Percentiles rank a stretch among this genome's conserved stretches.
phyloP scores from a whole-genome alignment of 1,140 invertebrate genomes.

The Apis cerana region DNA sequence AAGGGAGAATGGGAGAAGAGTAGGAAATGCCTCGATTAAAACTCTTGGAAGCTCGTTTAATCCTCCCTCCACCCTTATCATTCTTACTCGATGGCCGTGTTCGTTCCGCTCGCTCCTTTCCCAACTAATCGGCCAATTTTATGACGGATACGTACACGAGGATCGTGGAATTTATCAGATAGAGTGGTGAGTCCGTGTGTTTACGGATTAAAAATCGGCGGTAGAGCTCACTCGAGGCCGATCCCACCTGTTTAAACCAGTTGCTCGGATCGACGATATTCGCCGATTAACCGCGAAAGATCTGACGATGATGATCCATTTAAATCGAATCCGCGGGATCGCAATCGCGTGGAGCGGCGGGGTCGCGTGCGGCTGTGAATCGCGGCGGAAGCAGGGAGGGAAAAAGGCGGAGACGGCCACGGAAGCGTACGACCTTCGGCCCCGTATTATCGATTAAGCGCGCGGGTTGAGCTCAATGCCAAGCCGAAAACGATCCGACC shows the following conservation, averaged over 20 bases:
- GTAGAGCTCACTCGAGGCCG: too few species aligned
- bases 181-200: too few species aligned
- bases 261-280: too few species aligned
- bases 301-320: not conserved
- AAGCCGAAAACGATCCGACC: conserved; percentile 39
- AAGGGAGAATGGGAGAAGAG: not conserved
- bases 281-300: not conserved
- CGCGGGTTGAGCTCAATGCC: conserved; percentile 59
- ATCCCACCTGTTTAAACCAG: too few species aligned
- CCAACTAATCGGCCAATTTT: not conserved
- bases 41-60: conserved; percentile 50
- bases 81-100: not conserved
- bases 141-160: not conserved
- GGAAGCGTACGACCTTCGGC: conserved; percentile 61
- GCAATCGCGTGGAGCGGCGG: conserved; percentile 30
- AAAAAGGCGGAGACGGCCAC: conserved; percentile 59
- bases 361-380: conserved; percentile 32
- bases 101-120: not conserved
- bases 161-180: too few species aligned
- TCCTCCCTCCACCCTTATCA: not conserved
- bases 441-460: conserved; percentile 60
- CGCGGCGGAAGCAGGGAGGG: not conserved
- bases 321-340: not conserved
- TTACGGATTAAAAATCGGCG: too few species aligned
- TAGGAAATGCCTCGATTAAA: conserved; percentile 50